Conservation (phyloP, 2,113 vertebrate species). For the Diphyllodes magnificus region DNA sequence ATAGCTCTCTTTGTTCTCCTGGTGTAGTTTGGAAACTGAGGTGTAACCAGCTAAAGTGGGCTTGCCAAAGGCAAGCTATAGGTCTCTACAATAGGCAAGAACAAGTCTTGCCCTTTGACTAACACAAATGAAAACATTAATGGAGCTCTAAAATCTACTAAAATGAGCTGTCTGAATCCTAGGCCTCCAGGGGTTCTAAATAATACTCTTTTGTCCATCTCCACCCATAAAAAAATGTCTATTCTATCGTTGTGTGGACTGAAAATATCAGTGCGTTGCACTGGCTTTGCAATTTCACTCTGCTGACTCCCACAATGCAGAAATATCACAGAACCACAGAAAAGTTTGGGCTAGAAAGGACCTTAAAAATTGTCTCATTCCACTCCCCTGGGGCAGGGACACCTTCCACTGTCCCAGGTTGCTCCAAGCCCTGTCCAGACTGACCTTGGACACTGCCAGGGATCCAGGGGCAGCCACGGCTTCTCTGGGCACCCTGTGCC, state of each 20-base stretch:
- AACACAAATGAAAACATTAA: background rate
- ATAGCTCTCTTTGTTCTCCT: background rate
- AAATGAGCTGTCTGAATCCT: background rate
- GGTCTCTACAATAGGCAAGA: background rate
- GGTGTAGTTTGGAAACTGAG: background rate
- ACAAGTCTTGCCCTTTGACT: background rate
- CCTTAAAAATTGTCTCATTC: background rate
- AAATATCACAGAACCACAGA: background rate
- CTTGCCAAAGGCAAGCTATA: background rate
- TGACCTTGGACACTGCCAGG: background rate
- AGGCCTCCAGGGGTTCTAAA: background rate
- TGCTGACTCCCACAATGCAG: background rate
- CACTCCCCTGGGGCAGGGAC: background rate
- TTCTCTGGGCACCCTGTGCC: background rate
- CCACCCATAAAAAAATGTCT: background rate
- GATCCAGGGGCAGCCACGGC: background rate
- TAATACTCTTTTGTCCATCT: background rate
- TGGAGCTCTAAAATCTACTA: background rate
- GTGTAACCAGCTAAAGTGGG: background rate
- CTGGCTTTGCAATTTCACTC: background rate
- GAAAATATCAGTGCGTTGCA: background rate
- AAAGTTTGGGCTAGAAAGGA: background rate
- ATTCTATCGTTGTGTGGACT: background rate
- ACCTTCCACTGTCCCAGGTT: rapidly evolving
- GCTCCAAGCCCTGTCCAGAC: rapidly evolving